Evolutionary conservation across 1,140 invertebrate genomes (phyloP).

Genomic region (Bombus difficillimus): DNA sequence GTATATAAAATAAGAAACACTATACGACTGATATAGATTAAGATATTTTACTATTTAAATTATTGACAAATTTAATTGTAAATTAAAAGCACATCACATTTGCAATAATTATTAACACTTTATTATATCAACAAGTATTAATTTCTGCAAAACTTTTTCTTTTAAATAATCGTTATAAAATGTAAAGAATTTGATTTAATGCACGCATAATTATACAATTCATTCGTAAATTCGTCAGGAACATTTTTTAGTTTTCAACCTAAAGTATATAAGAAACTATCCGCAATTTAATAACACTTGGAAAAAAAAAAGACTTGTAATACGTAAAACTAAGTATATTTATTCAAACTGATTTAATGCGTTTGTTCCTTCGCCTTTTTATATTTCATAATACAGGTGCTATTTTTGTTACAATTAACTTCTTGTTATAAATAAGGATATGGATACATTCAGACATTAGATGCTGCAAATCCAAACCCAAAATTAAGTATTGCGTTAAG

Average conservation of each 20-base stretch:
- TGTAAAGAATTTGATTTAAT: conserved; percentile 2
- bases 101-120: conserved; percentile 52
- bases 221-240: not conserved
- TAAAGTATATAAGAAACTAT: not conserved
- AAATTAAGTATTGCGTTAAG: conserved; percentile 64
- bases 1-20: not conserved
- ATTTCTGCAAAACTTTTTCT: conserved; percentile 2
- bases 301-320: conserved; percentile 6
- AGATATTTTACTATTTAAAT: not conserved
- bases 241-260: not conserved
- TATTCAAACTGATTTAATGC: conserved; percentile 2
- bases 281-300: not conserved
- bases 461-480: conserved; percentile 54
- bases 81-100: conserved; percentile 14
- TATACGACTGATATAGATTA: not conserved
- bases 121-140: conserved; percentile 37
- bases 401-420: conserved; percentile 6
- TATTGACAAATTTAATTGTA: conserved; percentile 6
- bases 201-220: not conserved
- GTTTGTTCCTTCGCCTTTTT: not conserved
- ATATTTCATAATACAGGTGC: not conserved
- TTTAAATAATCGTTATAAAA: conserved; percentile 21
- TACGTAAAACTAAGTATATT: conserved; percentile 32
- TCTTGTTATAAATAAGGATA: conserved; percentile 5
- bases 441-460: conserved; percentile 2